phyloP scores from a whole-genome alignment of 2,797 vertebrate species.

The Gymnoscopelus braueri region DNA sequence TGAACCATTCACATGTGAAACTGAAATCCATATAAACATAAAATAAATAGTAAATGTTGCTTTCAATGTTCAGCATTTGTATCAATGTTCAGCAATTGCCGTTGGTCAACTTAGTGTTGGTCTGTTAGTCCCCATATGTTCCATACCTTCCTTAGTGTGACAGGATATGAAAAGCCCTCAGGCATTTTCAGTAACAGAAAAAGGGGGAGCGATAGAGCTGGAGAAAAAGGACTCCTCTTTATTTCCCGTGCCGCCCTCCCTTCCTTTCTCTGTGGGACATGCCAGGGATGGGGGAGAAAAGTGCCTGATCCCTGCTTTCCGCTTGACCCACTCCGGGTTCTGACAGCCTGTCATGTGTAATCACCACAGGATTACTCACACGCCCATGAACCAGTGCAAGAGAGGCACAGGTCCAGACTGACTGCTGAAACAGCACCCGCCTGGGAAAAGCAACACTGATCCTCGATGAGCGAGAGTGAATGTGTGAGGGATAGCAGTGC shows the following conservation, averaged over 20 bases:
- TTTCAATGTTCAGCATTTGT: too few relatives aligned
- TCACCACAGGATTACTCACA: conserved; percentile 79
- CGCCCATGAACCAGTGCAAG: conserved; percentile 18
- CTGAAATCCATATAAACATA: too few relatives aligned
- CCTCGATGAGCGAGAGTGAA: conserved; percentile 32
- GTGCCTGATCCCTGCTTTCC: conserved; percentile 84
- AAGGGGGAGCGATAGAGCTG: not conserved
- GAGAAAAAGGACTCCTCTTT: conserved; percentile 7
- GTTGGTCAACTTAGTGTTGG: not conserved
- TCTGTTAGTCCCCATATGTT: not conserved
- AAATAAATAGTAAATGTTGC: too few relatives aligned
- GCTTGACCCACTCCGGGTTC: conserved; percentile 79
- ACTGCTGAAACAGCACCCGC: conserved; percentile 68
- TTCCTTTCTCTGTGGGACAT: conserved; percentile 43
- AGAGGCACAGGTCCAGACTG: conserved; percentile 22
- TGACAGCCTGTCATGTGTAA: conserved; percentile 88
- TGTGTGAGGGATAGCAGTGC: conserved; percentile 45
- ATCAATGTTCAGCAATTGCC: not conserved
- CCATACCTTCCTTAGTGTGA: not conserved
- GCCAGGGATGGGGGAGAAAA: conserved; percentile 63
- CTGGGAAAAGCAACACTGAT: conserved; percentile 56
- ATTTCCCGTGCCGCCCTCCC: conserved; percentile 45
- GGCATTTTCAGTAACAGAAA: conserved; percentile 10
- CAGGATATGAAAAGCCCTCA: conserved; percentile 11
- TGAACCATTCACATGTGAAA: too few relatives aligned